Evolutionary conservation across 2,888 invertebrate genomes (phyloP).

Genomic region (Priocnemis perturbator): DNA sequence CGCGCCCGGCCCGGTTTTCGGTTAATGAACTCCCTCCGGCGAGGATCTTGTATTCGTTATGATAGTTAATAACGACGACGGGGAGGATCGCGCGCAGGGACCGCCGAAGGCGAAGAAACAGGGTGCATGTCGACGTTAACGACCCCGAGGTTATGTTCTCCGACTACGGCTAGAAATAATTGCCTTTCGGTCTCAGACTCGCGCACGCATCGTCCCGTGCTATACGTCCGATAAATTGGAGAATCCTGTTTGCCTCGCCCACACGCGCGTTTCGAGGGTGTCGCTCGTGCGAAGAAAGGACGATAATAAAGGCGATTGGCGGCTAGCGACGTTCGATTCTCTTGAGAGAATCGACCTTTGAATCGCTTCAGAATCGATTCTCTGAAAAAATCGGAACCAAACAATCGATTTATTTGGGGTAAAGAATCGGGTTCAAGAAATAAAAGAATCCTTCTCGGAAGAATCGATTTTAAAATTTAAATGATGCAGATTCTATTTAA

Average conservation of each 20-base stretch:
- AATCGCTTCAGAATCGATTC: no score
- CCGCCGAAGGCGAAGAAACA: slow-evolving; percentile 29
- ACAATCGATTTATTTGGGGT: no score
- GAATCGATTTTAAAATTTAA: no score
- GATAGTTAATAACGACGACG: slow-evolving; percentile 45
- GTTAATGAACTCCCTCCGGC: slow-evolving; percentile 35
- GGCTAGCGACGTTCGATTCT: no score
- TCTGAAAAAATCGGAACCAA: no score
- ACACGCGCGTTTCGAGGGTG: no score
- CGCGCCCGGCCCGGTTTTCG: slow-evolving; percentile 22
- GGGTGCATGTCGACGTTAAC: slow-evolving; percentile 19
- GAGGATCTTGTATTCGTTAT: slow-evolving; percentile 36
- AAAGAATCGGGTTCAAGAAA: no score
- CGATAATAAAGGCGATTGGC: no score
- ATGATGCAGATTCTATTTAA: no score
- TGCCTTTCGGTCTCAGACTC: neutral
- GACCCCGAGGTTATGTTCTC: slow-evolving; percentile 1
- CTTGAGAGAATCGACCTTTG: no score
- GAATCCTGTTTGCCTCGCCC: slow-evolving; percentile 6
- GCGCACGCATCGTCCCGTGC: neutral
- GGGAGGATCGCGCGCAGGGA: slow-evolving; percentile 27
- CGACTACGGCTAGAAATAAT: slow-evolving; percentile 6
- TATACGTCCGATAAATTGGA: slow-evolving; percentile 2
- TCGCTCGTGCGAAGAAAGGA: no score
- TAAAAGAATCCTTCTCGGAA: no score